These are phyloP conservation scores for Sinopyrophorus schimmeli DNA, from an alignment of 2,888 invertebrate genomes.

Conservation along the genomic window DNA sequence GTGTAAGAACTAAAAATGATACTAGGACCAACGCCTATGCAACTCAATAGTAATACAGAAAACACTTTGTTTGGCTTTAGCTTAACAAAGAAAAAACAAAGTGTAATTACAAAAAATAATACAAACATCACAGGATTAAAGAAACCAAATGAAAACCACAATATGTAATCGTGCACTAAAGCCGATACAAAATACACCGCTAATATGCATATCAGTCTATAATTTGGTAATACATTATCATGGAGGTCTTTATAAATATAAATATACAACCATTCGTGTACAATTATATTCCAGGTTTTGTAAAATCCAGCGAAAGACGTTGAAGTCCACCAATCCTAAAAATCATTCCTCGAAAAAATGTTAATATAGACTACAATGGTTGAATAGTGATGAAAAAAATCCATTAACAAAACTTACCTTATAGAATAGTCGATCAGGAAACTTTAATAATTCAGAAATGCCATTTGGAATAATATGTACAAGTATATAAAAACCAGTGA, in stretches of 20 bases:
- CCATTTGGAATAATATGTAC: constrained; percentile 92
- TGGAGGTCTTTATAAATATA: constrained; percentile 81
- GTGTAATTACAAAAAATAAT: constrained; percentile 73
- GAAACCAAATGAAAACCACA: constrained; percentile 78
- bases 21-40: constrained; percentile 77
- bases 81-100: constrained; percentile 61
- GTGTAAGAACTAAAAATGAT: constrained; percentile 75
- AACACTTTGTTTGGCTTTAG: constrained; percentile 45
- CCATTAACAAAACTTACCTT: constrained; percentile 55
- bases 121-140: constrained; percentile 86
- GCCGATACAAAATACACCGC: constrained; percentile 81
- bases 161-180: constrained; percentile 83
- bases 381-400: not conserved
- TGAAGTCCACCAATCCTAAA: constrained; percentile 93
- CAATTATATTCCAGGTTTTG: constrained; percentile 92
- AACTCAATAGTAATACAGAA: constrained; percentile 77
- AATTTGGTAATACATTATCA: constrained; percentile 54
- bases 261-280: constrained; percentile 91
- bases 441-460: constrained; percentile 84
- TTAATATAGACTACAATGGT: not conserved
- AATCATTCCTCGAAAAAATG: constrained; percentile 14
- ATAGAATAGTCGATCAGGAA: constrained; percentile 85
- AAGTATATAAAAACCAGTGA: constrained; percentile 73
- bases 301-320: constrained; percentile 80
- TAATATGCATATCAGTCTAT: constrained; percentile 60